A percentile compares a stretch with the other conserved stretches of the same genome.
Conservation (phyloP, 2,797 vertebrate genomes). For the Peromyscus aztecus region DNA sequence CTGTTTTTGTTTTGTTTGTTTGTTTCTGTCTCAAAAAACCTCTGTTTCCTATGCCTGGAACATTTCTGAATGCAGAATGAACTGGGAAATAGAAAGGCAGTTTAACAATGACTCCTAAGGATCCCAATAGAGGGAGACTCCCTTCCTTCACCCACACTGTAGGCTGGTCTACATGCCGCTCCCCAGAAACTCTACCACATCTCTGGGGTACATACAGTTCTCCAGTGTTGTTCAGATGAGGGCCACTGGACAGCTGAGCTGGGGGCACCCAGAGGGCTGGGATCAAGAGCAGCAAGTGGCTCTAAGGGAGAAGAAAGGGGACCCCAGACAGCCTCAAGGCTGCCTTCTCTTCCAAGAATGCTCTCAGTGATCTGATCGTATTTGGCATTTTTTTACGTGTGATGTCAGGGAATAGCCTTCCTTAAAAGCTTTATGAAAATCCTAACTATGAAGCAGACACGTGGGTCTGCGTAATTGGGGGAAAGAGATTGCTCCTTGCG, state of each 20-base stretch:
- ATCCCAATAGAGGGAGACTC: background rate
- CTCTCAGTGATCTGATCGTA: constrained; percentile 71
- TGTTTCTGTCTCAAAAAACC: background rate
- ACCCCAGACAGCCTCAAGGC: constrained; percentile 26
- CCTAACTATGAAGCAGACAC: constrained; percentile 87
- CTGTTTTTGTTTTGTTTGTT: background rate
- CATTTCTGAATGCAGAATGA: background rate
- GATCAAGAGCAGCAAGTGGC: background rate
- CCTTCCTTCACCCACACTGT: background rate
- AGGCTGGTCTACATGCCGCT: background rate
- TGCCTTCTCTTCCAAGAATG: constrained; percentile 47
- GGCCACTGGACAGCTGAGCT: background rate
- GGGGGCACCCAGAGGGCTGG: background rate
- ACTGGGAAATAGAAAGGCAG: too few relatives aligned
- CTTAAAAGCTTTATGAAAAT: constrained; percentile 89
- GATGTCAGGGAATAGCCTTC: constrained; percentile 84
- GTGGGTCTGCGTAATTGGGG: constrained; percentile 78
- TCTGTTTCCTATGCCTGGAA: background rate
- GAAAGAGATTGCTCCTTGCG: constrained; percentile 80
- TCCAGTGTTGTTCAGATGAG: background rate
- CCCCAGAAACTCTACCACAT: background rate
- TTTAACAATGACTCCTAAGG: background rate
- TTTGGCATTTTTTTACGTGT: constrained; percentile 83
- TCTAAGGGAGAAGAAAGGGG: constrained; percentile 58
- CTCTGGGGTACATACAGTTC: background rate